Conservation (phyloP, 1,140 invertebrate genomes). For the Oedothorax gibbosus region DNA sequence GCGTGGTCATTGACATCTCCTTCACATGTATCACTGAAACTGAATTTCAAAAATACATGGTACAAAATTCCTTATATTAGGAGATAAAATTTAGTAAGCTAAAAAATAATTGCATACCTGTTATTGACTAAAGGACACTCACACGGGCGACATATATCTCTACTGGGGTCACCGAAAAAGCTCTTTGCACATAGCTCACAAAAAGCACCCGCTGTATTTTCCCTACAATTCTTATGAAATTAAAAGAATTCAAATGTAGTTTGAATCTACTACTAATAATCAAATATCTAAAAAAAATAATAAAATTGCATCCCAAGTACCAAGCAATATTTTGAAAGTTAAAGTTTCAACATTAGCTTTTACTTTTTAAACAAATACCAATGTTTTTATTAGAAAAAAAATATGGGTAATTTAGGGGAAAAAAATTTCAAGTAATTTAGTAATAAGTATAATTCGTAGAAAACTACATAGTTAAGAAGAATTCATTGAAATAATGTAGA, state of each 20-base stretch:
- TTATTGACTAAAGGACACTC: conserved; percentile 76
- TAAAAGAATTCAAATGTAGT: conserved; percentile 13
- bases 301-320: background rate
- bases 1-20: conserved; percentile 63
- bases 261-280: too few relatives aligned
- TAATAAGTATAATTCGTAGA: too few relatives aligned
- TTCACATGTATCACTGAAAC: conserved; percentile 71
- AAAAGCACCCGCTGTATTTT: conserved; percentile 81
- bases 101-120: conserved; percentile 65
- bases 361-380: too few relatives aligned
- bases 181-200: conserved; percentile 86
- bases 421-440: too few relatives aligned
- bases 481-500: too few relatives aligned
- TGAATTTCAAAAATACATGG: conserved; percentile 54
- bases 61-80: background rate
- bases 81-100: conserved; percentile 1
- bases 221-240: conserved; percentile 79
- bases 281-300: background rate
- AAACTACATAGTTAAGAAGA: too few relatives aligned
- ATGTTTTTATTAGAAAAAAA: too few relatives aligned
- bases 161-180: conserved; percentile 81
- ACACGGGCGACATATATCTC: conserved; percentile 76
- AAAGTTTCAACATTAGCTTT: too few relatives aligned
- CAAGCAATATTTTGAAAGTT: too few relatives aligned
- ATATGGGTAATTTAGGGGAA: too few relatives aligned